Conservation (phyloP, 2,888 invertebrate genomes). For the Melinaea marsaeus region DNA sequence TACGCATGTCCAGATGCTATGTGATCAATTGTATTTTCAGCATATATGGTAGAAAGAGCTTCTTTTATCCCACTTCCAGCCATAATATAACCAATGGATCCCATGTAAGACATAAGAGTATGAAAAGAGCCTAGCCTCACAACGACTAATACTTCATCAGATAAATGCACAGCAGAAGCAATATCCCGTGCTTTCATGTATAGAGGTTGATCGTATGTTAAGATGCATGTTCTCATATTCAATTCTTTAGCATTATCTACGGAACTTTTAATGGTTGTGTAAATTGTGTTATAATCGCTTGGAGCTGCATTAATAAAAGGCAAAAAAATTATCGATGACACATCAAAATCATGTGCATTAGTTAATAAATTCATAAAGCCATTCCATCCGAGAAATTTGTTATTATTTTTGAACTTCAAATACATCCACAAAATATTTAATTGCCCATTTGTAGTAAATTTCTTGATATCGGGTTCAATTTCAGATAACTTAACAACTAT, state of each 20-base stretch:
- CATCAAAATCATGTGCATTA: conserved; percentile 21
- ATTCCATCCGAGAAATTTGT: conserved; percentile 27
- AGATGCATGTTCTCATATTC: conserved; percentile 16
- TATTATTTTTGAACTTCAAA: conserved; percentile 25
- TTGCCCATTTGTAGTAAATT: conserved; percentile 17
- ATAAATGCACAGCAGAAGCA: conserved; percentile 16
- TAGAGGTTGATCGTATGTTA: conserved; percentile 20
- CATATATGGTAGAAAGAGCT: conserved; percentile 21
- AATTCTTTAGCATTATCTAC: conserved; percentile 19
- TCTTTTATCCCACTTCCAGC: conserved; percentile 25
- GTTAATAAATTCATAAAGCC: conserved; percentile 28
- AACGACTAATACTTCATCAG: conserved; percentile 17
- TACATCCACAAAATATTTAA: conserved; percentile 27
- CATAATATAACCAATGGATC: conserved; percentile 22
- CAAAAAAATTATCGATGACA: conserved; percentile 18
- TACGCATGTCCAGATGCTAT: conserved; percentile 21
- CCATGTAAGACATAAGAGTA: conserved; percentile 20
- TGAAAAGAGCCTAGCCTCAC: conserved; percentile 20
- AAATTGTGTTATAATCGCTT: conserved; percentile 20
- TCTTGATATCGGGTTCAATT: conserved; percentile 19
- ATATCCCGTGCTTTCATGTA: conserved; percentile 22
- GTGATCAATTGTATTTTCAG: conserved; percentile 18
- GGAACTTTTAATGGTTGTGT: conserved; percentile 15
- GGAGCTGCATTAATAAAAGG: conserved; percentile 23
- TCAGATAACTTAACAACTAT: conserved; percentile 14